phyloP scores from a whole-genome alignment of 2,888 invertebrate species.

The Lampropteryx suffumata region DNA sequence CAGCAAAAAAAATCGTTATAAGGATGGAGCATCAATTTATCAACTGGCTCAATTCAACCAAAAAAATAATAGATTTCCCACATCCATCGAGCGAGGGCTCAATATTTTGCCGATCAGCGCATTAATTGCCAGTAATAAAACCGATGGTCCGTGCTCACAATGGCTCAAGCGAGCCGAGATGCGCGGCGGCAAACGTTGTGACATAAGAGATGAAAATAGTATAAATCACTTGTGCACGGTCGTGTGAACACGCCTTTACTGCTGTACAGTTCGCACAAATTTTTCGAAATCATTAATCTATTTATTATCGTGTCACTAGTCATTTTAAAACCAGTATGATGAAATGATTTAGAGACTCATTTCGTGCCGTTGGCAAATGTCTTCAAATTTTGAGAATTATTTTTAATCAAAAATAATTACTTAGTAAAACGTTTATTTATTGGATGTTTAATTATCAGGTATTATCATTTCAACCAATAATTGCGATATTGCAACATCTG shows the following conservation, averaged over 20 bases:
- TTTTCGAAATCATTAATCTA: too few species aligned
- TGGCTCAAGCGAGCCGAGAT: conserved; percentile 56
- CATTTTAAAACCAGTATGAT: too few species aligned
- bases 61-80: conserved; percentile 36
- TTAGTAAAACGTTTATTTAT: too few species aligned
- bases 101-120: conserved; percentile 62
- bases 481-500: too few species aligned
- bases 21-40: conserved; percentile 18
- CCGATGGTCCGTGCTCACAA: conserved; percentile 61
- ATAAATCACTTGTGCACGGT: conserved; percentile 69
- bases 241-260: conserved; percentile 56
- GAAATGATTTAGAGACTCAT: too few species aligned
- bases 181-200: conserved; percentile 57
- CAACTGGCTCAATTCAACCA: conserved; percentile 29
- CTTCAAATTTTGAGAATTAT: too few species aligned
- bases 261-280: conserved; percentile 20
- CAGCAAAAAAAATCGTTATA: too few species aligned
- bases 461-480: too few species aligned
- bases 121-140: conserved; percentile 72
- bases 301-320: too few species aligned
- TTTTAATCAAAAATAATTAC: too few species aligned
- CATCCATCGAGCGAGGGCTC: conserved; percentile 47
- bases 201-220: conserved; percentile 54
- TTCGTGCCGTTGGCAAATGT: too few species aligned
- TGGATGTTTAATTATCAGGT: too few species aligned